Evolutionary conservation across 2,888 invertebrate genomes (phyloP).

Genomic region (Apodemia hepburni): DNA sequence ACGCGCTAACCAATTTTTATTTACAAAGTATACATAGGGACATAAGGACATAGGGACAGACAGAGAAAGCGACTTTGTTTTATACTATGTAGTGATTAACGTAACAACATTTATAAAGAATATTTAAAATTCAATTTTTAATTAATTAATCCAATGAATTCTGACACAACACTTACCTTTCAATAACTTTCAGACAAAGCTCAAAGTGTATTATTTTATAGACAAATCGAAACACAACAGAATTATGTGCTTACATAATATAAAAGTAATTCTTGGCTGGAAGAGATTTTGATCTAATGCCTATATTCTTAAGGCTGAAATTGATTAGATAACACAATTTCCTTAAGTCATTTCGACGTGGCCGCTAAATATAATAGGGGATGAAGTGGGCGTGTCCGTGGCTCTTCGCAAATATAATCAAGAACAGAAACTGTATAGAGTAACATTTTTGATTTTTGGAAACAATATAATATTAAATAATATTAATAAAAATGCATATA

Average conservation of each 20-base stretch:
- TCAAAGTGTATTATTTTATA: conserved; percentile 79
- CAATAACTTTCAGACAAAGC: conserved; percentile 72
- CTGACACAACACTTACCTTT: conserved; percentile 72
- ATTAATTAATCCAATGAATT: conserved; percentile 73
- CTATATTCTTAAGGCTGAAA: conserved; percentile 33
- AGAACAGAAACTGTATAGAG: conserved; percentile 48
- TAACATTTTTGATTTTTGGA: not conserved
- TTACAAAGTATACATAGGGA: too few relatives aligned
- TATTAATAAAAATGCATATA: too few relatives aligned
- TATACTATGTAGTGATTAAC: too few relatives aligned
- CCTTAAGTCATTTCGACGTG: conserved; percentile 44
- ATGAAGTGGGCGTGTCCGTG: conserved; percentile 73
- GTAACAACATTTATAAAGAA: too few relatives aligned
- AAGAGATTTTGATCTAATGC: conserved; percentile 27
- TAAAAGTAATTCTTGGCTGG: conserved; percentile 16
- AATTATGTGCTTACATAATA: conserved; percentile 51
- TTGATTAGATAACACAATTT: conserved; percentile 30
- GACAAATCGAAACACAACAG: conserved; percentile 61
- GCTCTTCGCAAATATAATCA: conserved; percentile 78
- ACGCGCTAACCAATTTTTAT: too few relatives aligned
- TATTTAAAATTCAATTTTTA: conserved; percentile 49
- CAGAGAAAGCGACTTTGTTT: too few relatives aligned
- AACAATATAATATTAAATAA: not conserved
- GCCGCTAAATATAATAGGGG: conserved; percentile 65
- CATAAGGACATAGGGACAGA: too few relatives aligned